Conservation (phyloP, 2,113 vertebrate genomes). For the Entomyzon cyanotis region DNA sequence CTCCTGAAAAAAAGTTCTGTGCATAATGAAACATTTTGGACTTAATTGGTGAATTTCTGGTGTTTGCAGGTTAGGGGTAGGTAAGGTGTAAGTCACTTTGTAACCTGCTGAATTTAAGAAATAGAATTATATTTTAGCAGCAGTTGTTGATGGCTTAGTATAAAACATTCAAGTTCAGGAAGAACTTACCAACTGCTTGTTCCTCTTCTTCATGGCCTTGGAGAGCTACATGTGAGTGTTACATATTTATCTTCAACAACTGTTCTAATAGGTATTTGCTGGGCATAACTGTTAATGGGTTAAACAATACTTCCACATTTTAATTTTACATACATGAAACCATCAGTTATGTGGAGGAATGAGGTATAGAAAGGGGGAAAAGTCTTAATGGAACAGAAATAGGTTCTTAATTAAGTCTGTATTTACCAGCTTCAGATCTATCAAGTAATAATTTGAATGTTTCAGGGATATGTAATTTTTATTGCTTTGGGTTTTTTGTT, state of each 20-base stretch:
- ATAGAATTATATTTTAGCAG: not conserved
- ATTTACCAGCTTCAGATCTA: not conserved
- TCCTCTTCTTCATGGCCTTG: not conserved
- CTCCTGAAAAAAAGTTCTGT: not conserved
- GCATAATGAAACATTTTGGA: not conserved
- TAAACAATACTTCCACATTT: not conserved
- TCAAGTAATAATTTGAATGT: not conserved
- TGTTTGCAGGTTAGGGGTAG: not conserved
- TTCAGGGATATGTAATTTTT: not conserved
- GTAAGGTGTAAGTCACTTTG: rapidly evolving
- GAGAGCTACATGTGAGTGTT: not conserved
- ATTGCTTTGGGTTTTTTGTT: not conserved
- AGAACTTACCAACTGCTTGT: not conserved
- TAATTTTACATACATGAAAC: not conserved
- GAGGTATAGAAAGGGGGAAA: not conserved
- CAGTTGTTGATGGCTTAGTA: not conserved
- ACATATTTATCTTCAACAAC: not conserved
- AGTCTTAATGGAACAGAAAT: not conserved
- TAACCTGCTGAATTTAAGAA: not conserved
- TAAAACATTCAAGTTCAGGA: not conserved
- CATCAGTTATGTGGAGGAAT: not conserved
- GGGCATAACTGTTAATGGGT: not conserved
- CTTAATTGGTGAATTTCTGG: not conserved
- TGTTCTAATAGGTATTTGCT: not conserved
- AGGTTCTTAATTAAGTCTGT: not conserved